These are phyloP conservation scores for Pelochelys cantorii DNA, from an alignment of 2,797 vertebrate genomes.

Conservation along the genomic window DNA sequence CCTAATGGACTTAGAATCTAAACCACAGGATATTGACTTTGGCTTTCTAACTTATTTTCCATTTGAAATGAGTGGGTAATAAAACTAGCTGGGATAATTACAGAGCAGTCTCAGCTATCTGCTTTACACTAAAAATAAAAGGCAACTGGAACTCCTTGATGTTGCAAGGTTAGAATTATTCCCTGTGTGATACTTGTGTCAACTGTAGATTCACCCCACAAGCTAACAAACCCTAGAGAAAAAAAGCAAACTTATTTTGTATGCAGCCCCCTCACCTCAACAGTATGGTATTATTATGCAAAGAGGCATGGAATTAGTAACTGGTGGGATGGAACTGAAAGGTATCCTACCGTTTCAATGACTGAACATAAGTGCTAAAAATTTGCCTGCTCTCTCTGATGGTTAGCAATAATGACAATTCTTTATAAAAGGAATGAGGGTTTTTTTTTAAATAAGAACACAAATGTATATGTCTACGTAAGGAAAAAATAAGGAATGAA, in stretches of 20 bases:
- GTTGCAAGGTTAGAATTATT: background rate
- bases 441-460: background rate
- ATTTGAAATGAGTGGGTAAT: slow-evolving; percentile 16
- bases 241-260: background rate
- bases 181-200: accelerated
- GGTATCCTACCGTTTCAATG: background rate
- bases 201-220: background rate
- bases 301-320: accelerated
- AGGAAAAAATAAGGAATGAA: background rate
- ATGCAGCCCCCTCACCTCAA: background rate
- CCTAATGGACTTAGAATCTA: background rate
- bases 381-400: background rate
- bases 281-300: accelerated
- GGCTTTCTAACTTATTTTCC: slow-evolving; percentile 19
- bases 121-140: slow-evolving; percentile 28
- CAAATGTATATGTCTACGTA: background rate
- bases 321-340: background rate
- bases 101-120: background rate
- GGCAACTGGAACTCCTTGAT: background rate
- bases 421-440: background rate
- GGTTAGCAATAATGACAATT: background rate
- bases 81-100: slow-evolving; percentile 46
- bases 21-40: background rate
- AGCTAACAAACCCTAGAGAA: background rate
- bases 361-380: background rate